Evolutionary conservation across 2,797 vertebrate genomes (phyloP).

Genomic region (Melanotaenia boesemani): DNA sequence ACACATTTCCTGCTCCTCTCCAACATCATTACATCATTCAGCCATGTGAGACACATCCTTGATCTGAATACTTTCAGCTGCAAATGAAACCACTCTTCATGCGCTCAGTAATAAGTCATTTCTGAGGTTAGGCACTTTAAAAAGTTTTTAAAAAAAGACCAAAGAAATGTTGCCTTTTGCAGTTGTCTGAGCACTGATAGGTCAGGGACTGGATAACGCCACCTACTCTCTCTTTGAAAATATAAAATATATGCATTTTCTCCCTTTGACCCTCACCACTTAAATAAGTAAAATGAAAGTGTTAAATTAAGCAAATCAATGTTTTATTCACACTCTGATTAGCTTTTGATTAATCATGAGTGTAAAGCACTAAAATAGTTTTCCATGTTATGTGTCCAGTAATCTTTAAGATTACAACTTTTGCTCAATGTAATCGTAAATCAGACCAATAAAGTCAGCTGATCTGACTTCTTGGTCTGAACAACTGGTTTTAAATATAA

Average conservation of each 20-base stretch:
- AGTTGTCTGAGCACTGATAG: too few species aligned
- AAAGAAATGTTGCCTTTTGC: too few species aligned
- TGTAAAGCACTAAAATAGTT: too few species aligned
- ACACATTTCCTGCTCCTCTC: not conserved
- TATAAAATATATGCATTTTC: not conserved
- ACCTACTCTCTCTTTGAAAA: not conserved
- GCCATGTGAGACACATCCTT: not conserved
- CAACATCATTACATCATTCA: not conserved
- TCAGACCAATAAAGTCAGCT: too few species aligned
- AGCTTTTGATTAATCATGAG: too few species aligned
- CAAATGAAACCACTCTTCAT: not conserved
- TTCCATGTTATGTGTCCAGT: too few species aligned
- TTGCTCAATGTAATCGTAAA: too few species aligned
- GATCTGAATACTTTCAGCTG: not conserved
- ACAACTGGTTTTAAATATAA: too few species aligned
- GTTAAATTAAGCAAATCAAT: not conserved
- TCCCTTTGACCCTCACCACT: not conserved
- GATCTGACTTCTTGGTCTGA: too few species aligned
- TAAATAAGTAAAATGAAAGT: conserved; percentile 10
- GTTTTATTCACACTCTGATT: not conserved
- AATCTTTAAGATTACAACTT: too few species aligned
- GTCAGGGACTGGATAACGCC: not conserved
- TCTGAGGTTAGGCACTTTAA: too few species aligned
- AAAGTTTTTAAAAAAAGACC: too few species aligned
- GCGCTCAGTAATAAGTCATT: not conserved